Base-by-base conservation (phyloP, 2,888 invertebrate genomes). In the Drosophila pseudotakahashii region DNA sequence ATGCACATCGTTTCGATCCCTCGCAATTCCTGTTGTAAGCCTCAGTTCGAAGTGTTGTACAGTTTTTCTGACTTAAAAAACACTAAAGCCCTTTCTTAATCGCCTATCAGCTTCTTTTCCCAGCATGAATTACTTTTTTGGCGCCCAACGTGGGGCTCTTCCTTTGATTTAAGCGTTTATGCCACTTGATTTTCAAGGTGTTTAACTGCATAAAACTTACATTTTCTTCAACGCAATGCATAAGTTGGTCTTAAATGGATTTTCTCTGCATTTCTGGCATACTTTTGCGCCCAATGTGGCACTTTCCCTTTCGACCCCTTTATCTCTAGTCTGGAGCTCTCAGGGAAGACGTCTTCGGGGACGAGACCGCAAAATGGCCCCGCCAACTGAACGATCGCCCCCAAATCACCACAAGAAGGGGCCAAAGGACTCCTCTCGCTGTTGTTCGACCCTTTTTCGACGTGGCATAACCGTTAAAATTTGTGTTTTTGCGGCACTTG, bases 401-500 rank as follows among this genome's bases (percentile, higher is more conserved):
- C 47, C 30, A 14, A 47, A 32, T 47, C 47, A 14, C 34, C 61
- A 30, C 61, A 60, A 34, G 26, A 14, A 51, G 48, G 30, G 45
- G 23, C 47, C 34, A 42, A 42, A 44, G 13, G 30, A 32, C 48
- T 36, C 37, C 48, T 19, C 30, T 26, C 37, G 19, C 3, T 10
- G 26, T 37, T 45, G 30, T 39, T 61, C 41, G 70, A 64, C 59
- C 59, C 76, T 63, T 53, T 59, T 55, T 52, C 47, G 69, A 45
- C 51, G 30, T 39, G 51, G 61, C 79, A 87, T 82, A 87, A 82
- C 78, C 75, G 79, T 82, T 82, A 87, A 84, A 73, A 84, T 77
- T 87, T 87, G 79, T 77, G 75, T 72, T 74, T 78, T 63, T 78
- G 80, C 52, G 80, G 72, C 55, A 59, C 74, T 61, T 44, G 44